These are phyloP conservation scores for Prunella fulvescens DNA, from an alignment of 2,113 vertebrate species.

Conservation along the genomic window DNA sequence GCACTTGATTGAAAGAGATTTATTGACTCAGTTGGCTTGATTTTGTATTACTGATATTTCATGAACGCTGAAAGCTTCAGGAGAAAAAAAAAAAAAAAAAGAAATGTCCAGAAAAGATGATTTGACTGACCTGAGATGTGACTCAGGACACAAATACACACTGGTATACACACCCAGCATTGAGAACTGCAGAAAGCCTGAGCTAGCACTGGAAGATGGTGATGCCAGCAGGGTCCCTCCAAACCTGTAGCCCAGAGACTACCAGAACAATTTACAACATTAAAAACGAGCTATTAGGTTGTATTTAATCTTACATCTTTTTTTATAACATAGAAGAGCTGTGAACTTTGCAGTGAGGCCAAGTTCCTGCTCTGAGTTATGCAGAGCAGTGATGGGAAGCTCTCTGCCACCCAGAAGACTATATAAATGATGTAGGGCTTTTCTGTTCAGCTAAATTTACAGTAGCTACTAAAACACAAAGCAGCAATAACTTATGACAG, in stretches of 20 bases:
- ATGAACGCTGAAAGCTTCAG: background rate
- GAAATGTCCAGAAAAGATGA: accelerated
- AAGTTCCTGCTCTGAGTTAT: background rate
- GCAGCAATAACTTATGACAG: background rate
- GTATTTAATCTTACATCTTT: too few relatives aligned
- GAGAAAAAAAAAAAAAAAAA: too few relatives aligned
- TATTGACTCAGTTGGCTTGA: background rate
- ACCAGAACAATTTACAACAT: background rate
- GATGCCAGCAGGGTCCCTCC: accelerated
- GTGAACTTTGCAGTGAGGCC: background rate
- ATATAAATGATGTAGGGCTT: background rate
- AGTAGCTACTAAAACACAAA: background rate
- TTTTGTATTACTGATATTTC: background rate
- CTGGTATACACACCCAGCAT: background rate
- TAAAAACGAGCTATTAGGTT: background rate
- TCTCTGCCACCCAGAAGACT: background rate
- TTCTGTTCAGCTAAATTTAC: background rate
- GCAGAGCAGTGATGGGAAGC: background rate
- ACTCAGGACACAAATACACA: accelerated
- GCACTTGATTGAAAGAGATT: too few relatives aligned
- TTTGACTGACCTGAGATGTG: background rate
- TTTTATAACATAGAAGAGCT: background rate
- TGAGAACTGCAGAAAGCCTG: accelerated
- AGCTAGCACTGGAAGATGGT: too few relatives aligned
- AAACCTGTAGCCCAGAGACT: accelerated